Percentiles rank a stretch among this genome's conserved stretches.
Evolutionary conservation across 1,140 invertebrate genomes (phyloP).

Genomic region (Homarus americanus): DNA sequence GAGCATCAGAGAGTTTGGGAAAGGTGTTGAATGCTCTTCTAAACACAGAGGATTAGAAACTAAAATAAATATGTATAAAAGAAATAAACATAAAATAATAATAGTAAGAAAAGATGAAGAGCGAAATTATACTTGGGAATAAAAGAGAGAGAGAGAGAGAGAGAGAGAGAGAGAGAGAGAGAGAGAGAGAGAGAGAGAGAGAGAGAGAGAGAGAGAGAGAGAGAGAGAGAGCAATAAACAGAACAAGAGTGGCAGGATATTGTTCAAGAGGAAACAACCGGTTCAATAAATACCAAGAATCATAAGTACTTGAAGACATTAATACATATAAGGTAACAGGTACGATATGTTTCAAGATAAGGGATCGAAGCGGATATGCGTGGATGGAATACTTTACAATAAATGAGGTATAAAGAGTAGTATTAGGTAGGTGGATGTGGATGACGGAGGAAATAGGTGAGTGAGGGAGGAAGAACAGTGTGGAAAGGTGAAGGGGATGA

Average conservation of each 20-base stretch:
- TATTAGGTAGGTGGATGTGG: not conserved
- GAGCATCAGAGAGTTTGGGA: too few relatives aligned
- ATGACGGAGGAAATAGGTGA: constrained; percentile 1
- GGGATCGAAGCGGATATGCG: not conserved
- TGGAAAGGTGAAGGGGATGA: too few relatives aligned
- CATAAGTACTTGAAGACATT: not conserved
- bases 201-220: too few relatives aligned
- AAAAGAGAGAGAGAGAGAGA: constrained; percentile 22
- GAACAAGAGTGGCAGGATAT: not conserved
- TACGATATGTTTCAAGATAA: not conserved
- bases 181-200: constrained; percentile 38
- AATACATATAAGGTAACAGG: not conserved
- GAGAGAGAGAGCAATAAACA: too few relatives aligned
- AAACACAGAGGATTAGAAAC: too few relatives aligned
- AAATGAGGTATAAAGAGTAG: not conserved
- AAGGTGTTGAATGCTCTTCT: too few relatives aligned
- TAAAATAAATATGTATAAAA: too few relatives aligned
- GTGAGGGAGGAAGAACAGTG: constrained; percentile 9
- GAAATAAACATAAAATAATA: too few relatives aligned
- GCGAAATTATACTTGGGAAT: not conserved
- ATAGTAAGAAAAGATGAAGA: not conserved
- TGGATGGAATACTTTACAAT: not conserved
- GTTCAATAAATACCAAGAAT: not conserved
- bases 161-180: constrained; percentile 43
- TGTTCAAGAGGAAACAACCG: not conserved